Base-by-base conservation (phyloP, 2,888 invertebrate species). In the Mimas tiliae region DNA sequence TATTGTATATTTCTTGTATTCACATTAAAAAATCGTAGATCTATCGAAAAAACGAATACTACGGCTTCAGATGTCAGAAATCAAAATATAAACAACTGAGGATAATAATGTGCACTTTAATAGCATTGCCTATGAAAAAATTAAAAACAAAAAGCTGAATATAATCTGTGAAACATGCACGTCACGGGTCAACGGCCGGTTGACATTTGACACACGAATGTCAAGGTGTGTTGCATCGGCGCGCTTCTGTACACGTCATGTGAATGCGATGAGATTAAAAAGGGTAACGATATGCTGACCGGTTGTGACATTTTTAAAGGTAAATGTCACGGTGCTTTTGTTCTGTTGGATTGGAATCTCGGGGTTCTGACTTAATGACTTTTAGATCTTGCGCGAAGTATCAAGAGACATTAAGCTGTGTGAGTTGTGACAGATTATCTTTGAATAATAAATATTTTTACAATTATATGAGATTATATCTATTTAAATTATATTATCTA, bases 181-280 rank as follows among this genome's bases (percentile, higher is more conserved):
- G 14, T 88, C 88, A 86, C 86, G 86, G 89, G 83, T 91, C 89
- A 82, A 69, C 75, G 89, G 70, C 88, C 93, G 78, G 74, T 84
- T 92, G 91, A 91, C 93, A 93, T 93, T 93, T 93, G 93, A 93
- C 93, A 93, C 79, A 80, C 86, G 91, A 92, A 91, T 92, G 92
- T 93, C 92, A 92, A 92, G 91, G 91, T 86, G 83, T 80, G 77
- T 68, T 74, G 73, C 77, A 73, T 72, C 69, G 82, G 83, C 80
- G 79, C 67, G 73, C 67, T 71, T 68, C 72, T 72, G 72, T 71
- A 64, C 72, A 69, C 72, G 74, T 53, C 34, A 69, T 70, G 73
- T 74, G 71, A 76, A 76, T 69, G 72, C 71, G 72, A 71, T 74
- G 69, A 72, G 78, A 79, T 76, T 71, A 74, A 73, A 72, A 74